These are phyloP conservation scores for Eutrigla gurnardus DNA, from an alignment of 2,797 vertebrate species.

Conservation along the genomic window DNA sequence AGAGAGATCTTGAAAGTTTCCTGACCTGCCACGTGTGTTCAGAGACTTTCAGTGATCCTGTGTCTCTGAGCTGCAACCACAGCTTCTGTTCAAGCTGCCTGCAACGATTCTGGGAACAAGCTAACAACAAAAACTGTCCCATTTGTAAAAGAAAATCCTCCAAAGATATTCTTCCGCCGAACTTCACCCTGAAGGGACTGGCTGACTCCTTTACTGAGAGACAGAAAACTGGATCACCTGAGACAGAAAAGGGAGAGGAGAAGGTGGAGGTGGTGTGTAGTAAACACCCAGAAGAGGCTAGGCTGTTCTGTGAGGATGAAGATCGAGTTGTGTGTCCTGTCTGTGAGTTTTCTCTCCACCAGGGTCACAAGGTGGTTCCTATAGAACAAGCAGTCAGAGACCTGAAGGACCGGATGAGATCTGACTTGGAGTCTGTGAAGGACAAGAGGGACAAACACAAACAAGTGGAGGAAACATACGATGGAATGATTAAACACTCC, in stretches of 20 bases:
- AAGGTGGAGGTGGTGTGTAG: background rate
- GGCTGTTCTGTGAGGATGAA: background rate
- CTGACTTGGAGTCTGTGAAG: slow-evolving; percentile 32
- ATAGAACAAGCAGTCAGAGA: slow-evolving; percentile 28
- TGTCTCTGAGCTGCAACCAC: slow-evolving; percentile 76
- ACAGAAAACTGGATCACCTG: background rate
- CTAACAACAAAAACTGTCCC: slow-evolving; percentile 37
- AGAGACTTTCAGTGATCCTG: slow-evolving; percentile 8
- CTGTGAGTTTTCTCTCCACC: slow-evolving; percentile 32
- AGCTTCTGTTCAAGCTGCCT: slow-evolving; percentile 84
- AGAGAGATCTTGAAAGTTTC: background rate
- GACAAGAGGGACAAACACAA: slow-evolving; percentile 21
- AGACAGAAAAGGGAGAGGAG: background rate
- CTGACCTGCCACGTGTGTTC: background rate
- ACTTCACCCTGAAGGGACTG: slow-evolving; percentile 23
- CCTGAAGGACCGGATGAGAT: slow-evolving; percentile 25
- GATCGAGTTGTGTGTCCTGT: background rate
- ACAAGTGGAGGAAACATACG: slow-evolving; percentile 14
- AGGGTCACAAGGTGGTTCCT: slow-evolving; percentile 28
- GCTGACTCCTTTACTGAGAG: slow-evolving; percentile 16
- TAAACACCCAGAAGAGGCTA: background rate
- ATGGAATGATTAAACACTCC: slow-evolving; percentile 13
- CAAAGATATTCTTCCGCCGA: accelerated
- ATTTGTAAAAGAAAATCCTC: slow-evolving; percentile 34
- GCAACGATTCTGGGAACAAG: slow-evolving; percentile 71